Base-by-base conservation (phyloP, 1,140 invertebrate genomes). In the Atopsyche davidsoni region DNA sequence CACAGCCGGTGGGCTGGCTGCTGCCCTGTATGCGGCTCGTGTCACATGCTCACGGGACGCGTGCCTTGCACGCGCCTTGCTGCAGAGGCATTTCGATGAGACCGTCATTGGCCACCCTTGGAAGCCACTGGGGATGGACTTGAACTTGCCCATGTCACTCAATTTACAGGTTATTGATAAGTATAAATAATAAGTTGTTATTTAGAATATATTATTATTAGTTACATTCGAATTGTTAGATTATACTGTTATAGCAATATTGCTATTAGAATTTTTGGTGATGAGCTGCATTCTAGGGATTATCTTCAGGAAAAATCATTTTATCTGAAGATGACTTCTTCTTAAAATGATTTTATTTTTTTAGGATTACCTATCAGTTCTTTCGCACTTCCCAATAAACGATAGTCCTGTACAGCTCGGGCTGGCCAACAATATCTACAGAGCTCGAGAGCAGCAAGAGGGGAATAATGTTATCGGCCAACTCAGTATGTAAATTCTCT, bases 101-200 rank as follows among this genome's bases (percentile, higher is more conserved):
- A 51, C 42, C 4, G 56, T 58, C 11, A 28, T 53, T 1, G 51
- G 56, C 2, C 56, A 58, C 21, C 35, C 45, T 4, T 58, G 56
- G 56, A 58, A 58, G 31, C 56, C 56, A 9, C 44, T 58, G 2
- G 56, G 56, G 3, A 34, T 58, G 31, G 56, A 58, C 34, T n/a
- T 58, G 4, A 34, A 47, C 2, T 38, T 58, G 21, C 56, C 56
- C n/a, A 51, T 51, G 47, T 39, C 56, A 10, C 21, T 14, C n/a
- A 48, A 58, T 23, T 40, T 58, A 34, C 28, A 41, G 47, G 47
- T 50, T 13, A n/a, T n/a, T n/a, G n/a, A n/a, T n/a, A n/a, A n/a
- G n/a, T n/a, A n/a, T n/a, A n/a, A n/a, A n/a, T n/a, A n/a, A n/a
- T n/a, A n/a, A n/a, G n/a, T n/a, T n/a, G n/a, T n/a, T n/a, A n/a